Evolutionary conservation across 37 sponge, comb jelly and placozoan genomes (phyloP), one percentile per base, ranked within the genome.

Genomic region (Agelas oroides): DNA sequence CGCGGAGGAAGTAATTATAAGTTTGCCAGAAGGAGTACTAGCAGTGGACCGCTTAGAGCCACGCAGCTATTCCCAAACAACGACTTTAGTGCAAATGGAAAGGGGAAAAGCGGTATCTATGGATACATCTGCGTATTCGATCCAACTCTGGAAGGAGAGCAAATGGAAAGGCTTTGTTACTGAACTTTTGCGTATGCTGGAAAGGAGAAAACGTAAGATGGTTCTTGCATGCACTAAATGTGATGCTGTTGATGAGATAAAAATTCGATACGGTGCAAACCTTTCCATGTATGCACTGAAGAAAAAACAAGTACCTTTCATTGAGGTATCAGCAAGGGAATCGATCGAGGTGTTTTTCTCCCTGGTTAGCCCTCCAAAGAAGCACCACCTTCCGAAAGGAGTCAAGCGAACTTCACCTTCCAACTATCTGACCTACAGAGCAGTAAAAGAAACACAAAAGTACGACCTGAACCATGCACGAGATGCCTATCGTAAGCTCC

Each of bases 221-320:
- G 81, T 90, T 0, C 28, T 94, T 31, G 95, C 73, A 21, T 88
- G 89, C 80, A 76, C 78, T 0, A 94, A 94, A 56, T 94, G 91
- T 59, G 95, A 94, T 68, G 30, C 30, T 14, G 85, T 66, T 1
- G 82, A 87, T 25, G 78, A 81, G 19, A 65, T 33, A 24, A 71
- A 76, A 62, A 70, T 78, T 15, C 46, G 60, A 52, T 60, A 87
- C 52, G 84, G 75, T 11, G 31, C 53, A 8, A 75, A 76, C 36
- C 71, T 84, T 2, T 76, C 76, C 34, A 21, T 24, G n/a, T n/a
- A n/a, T n/a, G n/a, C n/a, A n/a, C 52, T 65, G 41, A 76, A 73
- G 36, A 85, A 81, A 63, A 85, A 81, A 63, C 58, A 66, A 23
- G 79, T 90, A 5, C 85, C 91, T 1, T 90, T 90, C 62, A 53